Percentiles rank a stretch among this genome's conserved stretches.
phyloP scores from a whole-genome alignment of 37 sponge, comb jelly and placozoan species.

The Amphimedon queenslandica region DNA sequence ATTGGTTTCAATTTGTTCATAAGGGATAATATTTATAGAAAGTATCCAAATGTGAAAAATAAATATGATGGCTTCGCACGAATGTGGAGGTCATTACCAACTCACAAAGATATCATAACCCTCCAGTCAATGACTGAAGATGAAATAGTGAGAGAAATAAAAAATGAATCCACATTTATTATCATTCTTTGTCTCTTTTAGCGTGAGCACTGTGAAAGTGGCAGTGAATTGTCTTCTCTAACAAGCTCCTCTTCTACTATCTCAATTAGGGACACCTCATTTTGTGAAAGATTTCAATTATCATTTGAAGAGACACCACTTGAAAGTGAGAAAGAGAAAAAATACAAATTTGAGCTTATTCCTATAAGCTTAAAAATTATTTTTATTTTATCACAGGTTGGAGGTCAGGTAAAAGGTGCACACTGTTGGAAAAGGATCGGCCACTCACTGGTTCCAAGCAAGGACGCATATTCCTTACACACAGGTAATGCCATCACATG shows the following conservation, averaged over 20 bases:
- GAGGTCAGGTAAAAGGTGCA: slow-evolving; percentile 55
- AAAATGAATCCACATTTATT: too few species aligned
- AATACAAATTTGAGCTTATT: slow-evolving; percentile 34
- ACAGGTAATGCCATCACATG: slow-evolving; percentile 19
- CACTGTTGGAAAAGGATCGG: slow-evolving; percentile 57
- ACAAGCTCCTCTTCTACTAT: neutral
- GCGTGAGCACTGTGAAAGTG: too few species aligned
- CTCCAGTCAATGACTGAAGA: slow-evolving; percentile 47
- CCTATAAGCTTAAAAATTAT: neutral
- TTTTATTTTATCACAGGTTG: slow-evolving; percentile 31
- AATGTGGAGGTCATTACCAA: slow-evolving; percentile 72
- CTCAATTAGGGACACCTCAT: slow-evolving; percentile 18
- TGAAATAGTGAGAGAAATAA: slow-evolving; percentile 34
- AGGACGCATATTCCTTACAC: slow-evolving; percentile 74
- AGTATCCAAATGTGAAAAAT: slow-evolving; percentile 80
- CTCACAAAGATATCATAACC: slow-evolving; percentile 49
- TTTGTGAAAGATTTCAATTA: slow-evolving; percentile 52
- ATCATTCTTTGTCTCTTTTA: too few species aligned
- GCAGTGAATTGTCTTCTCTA: neutral
- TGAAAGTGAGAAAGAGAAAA: neutral
- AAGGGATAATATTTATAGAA: slow-evolving; percentile 67
- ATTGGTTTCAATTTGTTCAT: slow-evolving; percentile 76
- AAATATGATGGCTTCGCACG: slow-evolving; percentile 68
- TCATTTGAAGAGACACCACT: slow-evolving; percentile 39
- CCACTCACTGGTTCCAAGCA: slow-evolving; percentile 61